Conservation (phyloP, 92 coral and sea anemone genomes). For the Scolanthus callimorphus region DNA sequence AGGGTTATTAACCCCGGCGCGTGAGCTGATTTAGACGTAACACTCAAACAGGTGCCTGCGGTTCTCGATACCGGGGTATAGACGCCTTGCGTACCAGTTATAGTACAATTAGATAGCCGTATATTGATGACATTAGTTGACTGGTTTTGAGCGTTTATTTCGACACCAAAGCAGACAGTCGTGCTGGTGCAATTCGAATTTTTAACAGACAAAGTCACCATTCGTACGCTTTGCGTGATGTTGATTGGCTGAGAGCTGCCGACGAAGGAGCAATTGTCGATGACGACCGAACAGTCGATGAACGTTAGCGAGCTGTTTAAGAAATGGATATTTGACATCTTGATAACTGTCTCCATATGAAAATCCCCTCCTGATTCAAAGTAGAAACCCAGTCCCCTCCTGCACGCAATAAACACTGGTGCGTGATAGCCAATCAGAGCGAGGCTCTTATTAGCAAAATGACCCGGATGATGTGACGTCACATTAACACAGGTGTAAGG, state of each 20-base stretch:
- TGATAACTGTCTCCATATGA: too few relatives aligned
- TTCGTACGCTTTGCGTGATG: slow-evolving; percentile 9
- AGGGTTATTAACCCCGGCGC: slow-evolving; percentile 3
- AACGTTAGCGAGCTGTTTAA: slow-evolving; percentile 3
- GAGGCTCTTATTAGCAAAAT: slow-evolving; percentile 17
- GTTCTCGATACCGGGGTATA: too few relatives aligned
- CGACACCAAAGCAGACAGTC: background rate
- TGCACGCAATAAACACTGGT: slow-evolving; percentile 8
- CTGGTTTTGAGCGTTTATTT: background rate
- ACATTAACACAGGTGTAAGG: slow-evolving; percentile 18
- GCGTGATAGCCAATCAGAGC: slow-evolving; percentile 9
- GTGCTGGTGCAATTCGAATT: slow-evolving; percentile 3
- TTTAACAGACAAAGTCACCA: slow-evolving; percentile 1
- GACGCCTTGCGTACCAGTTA: too few relatives aligned
- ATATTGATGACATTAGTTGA: too few relatives aligned
- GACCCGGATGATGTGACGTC: slow-evolving; percentile 17
- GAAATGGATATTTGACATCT: slow-evolving; percentile 1
- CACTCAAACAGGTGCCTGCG: too few relatives aligned
- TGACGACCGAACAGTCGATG: slow-evolving; percentile 7
- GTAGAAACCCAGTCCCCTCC: slow-evolving; percentile 2
- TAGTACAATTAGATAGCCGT: too few relatives aligned
- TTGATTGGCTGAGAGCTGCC: slow-evolving; percentile 1
- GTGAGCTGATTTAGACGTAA: too few relatives aligned
- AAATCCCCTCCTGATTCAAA: background rate
- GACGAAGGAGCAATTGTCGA: slow-evolving; percentile 18